phyloP scores from a whole-genome alignment of 2,797 vertebrate genomes.

The Hafferia zeledoni region DNA sequence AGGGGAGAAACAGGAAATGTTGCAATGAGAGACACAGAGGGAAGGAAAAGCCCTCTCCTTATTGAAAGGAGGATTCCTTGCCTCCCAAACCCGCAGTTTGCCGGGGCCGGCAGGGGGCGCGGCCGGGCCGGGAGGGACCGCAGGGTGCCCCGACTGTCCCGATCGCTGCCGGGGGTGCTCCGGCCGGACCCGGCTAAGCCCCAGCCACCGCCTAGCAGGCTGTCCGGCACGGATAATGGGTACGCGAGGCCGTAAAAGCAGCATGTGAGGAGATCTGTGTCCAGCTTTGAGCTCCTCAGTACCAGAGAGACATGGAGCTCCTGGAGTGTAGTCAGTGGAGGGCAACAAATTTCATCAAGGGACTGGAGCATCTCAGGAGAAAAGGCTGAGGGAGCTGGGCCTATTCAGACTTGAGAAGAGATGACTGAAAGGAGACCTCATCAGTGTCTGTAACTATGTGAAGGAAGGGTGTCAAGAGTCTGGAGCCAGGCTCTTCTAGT shows the following conservation, averaged over 20 bases:
- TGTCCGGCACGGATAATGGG: fast-evolving
- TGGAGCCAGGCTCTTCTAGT: not conserved
- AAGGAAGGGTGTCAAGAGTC: not conserved
- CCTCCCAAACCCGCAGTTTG: fast-evolving
- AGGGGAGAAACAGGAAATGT: not conserved
- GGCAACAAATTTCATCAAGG: too few relatives aligned
- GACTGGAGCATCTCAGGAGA: too few relatives aligned
- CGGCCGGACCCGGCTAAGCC: too few relatives aligned
- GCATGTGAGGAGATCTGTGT: not conserved
- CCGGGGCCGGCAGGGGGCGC: not conserved
- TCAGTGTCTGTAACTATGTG: not conserved
- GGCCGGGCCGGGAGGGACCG: too few relatives aligned
- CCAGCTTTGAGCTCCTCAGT: not conserved
- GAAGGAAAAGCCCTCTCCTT: not conserved
- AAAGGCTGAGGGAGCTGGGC: not conserved
- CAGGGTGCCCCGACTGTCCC: too few relatives aligned
- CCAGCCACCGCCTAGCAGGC: not conserved
- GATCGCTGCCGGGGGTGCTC: too few relatives aligned
- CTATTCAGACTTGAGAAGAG: not conserved
- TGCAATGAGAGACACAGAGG: too few relatives aligned
- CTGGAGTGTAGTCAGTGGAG: not conserved
- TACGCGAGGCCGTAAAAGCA: fast-evolving
- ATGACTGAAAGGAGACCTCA: too few relatives aligned
- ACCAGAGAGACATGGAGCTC: not conserved
- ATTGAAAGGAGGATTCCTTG: fast-evolving